Evolutionary conservation across 2,888 invertebrate genomes (phyloP).

Genomic region (Lepeophtheirus nordmannii): DNA sequence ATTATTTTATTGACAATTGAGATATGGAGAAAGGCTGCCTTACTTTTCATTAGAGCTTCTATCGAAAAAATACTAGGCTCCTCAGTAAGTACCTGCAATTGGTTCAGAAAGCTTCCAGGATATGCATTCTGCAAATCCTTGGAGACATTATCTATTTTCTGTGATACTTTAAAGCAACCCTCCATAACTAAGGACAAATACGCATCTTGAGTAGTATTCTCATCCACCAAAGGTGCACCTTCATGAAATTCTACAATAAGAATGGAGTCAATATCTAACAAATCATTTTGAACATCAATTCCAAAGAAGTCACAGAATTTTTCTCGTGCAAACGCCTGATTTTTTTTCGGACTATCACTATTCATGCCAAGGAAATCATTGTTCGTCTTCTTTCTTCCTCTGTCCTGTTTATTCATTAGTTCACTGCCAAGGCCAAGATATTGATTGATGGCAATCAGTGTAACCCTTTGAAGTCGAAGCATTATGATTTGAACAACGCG

Average conservation of each 20-base stretch:
- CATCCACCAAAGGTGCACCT: neutral
- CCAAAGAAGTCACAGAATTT: neutral
- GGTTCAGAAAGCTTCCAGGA: slow-evolving; percentile 84
- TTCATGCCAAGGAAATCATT: neutral
- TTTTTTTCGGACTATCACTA: neutral
- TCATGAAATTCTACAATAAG: slow-evolving; percentile 10
- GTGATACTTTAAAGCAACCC: slow-evolving; percentile 70
- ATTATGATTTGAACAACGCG: slow-evolving; percentile 91
- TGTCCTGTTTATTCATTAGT: slow-evolving; percentile 46
- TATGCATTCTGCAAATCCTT: slow-evolving; percentile 71
- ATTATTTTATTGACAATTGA: slow-evolving; percentile 50
- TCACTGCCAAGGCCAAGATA: slow-evolving; percentile 90
- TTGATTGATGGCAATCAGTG: slow-evolving; percentile 92
- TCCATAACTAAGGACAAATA: slow-evolving; percentile 73
- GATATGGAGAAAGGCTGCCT: slow-evolving; percentile 49
- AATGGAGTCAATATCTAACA: slow-evolving; percentile 7
- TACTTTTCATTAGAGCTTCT: slow-evolving; percentile 62
- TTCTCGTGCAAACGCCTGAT: neutral
- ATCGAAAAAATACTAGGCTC: slow-evolving; percentile 95
- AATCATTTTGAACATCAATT: slow-evolving; percentile 2
- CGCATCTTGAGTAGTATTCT: slow-evolving; percentile 49
- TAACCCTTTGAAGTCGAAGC: slow-evolving; percentile 90
- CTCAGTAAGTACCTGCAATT: slow-evolving; percentile 82
- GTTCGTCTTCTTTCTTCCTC: neutral
- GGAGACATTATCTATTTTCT: slow-evolving; percentile 49